Evolutionary conservation across 2,113 vertebrate species (phyloP).

Genomic region (Maccullochella peelii): DNA sequence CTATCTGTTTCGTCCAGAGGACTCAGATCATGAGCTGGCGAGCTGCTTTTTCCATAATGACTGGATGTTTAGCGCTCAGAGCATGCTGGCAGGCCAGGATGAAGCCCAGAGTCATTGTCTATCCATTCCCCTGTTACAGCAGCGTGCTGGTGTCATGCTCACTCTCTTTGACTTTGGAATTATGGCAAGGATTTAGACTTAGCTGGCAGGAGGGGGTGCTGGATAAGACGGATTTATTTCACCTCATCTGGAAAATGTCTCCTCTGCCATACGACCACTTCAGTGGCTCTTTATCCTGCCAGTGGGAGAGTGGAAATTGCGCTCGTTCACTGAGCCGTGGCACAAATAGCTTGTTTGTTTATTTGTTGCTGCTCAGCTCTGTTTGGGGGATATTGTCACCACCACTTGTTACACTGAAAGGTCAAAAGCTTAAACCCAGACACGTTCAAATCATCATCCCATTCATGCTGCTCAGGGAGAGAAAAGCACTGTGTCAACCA

Average conservation of each 20-base stretch:
- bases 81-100: conserved; percentile 35
- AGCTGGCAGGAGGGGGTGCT: conserved; percentile 37
- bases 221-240: conserved; percentile 72
- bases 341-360: conserved; percentile 29
- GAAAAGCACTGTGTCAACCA: conserved; percentile 16
- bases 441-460: conserved; percentile 27
- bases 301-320: conserved; percentile 31
- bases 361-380: conserved; percentile 27
- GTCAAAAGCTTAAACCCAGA: conserved; percentile 50
- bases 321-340: conserved; percentile 31
- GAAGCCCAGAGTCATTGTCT: conserved; percentile 50
- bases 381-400: conserved; percentile 34
- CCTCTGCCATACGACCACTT: conserved; percentile 46
- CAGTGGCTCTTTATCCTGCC: conserved; percentile 56
- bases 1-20: conserved; percentile 51
- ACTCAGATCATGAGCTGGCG: conserved; percentile 44
- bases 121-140: conserved; percentile 37
- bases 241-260: conserved; percentile 73
- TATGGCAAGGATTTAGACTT: conserved; percentile 60
- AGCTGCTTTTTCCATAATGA: conserved; percentile 54
- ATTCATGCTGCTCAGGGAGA: conserved; percentile 15
- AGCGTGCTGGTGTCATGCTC: conserved; percentile 43
- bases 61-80: conserved; percentile 22
- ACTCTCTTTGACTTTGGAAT: conserved; percentile 66
- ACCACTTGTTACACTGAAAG: conserved; percentile 55